Base-by-base conservation (phyloP, 92 coral and sea anemone species). In the Epizoanthus fatuus region DNA sequence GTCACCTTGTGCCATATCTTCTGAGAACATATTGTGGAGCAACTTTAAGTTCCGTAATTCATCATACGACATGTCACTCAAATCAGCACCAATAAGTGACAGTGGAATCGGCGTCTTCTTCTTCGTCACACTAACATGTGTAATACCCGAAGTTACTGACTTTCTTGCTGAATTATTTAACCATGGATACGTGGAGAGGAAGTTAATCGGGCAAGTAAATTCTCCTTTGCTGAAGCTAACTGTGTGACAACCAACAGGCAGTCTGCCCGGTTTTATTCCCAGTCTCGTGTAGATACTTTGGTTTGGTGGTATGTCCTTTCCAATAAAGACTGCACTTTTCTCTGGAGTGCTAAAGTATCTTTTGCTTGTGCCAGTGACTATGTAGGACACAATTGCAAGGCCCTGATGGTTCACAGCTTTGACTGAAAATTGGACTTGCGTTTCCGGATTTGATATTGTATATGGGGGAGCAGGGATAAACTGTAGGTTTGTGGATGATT, bases 161-260 rank as follows among this genome's bases (percentile, higher is more conserved):
- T 20, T 15, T 35, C 69, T 13, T 17, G 20, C 20, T 0, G 66
- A 5, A 10, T 20, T 39, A 20, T 52, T 19, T 3, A 42, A 55
- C 84, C 89, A 80, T n/a, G 84, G 75, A 13, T 67, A 49, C 55
- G 87, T 79, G n/a, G 95, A 73, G 6, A 20, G 42, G 8, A 80
- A 51, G 5, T 20, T 37, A 20, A 83, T 42, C 13, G 44, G 56
- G 35, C 86, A 44, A 1, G 44, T 17, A 17, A 75, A 71, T 2
- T 70, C 45, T 15, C 19, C 20, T 7, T 39, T 64, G 3, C 55
- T 60, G 13, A 71, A 35, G 3, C 32, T 62, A 5, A 67, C 40
- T 40, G 19, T 66, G 20, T 84, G 86, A 64, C 92, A 91, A 2
- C 95, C 95, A 0, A 64, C 45, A 35, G 95, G 95, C 20, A 91